Evolutionary conservation across 2,113 vertebrate species (phyloP), one percentile per base, ranked within the genome.

Genomic region (Epinephelus fuscoguttatus): DNA sequence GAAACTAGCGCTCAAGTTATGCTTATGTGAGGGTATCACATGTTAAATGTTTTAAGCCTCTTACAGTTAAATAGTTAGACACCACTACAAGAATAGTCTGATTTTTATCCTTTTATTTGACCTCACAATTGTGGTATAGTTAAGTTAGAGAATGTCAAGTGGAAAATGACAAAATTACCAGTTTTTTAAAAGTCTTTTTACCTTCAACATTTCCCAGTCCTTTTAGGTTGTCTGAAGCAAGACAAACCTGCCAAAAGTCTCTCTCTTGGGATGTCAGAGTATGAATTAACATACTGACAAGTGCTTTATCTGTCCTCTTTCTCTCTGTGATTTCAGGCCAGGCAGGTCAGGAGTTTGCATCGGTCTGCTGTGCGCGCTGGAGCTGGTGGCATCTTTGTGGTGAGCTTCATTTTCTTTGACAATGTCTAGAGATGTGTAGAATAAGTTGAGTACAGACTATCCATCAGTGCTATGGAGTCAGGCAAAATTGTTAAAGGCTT

Each of bases 371-470:
- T 83, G 11, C 93, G 95, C 1, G 94, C 91, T 87, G 92, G 96
- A 93, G 96, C 95, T 23, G 97, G 97, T 71, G 97, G 97, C 87
- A 93, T 98, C 61, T 99, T 99, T 96, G 96, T 98, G 96, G 98
- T 99, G 89, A 96, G 96, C 87, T 50, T 14, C 17, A 25, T 1
- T 72, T 25, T 78, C 15, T 60, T 17, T 75, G 30, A 15, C 19
- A 17, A 25, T 70, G 40, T 52, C 12, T 11, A 21, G 6, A 80
- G 0, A 60, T 27, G 53, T 74, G n/a, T 21, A 37, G 33, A 40
- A 66, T 13, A 68, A 23, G 23, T 27, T 73, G 10, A 27, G 18
- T 19, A 47, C 2, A n/a, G 55, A 52, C 45, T 12, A 19, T 27
- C 21, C 10, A 18, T 10, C 23, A 19, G 33, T 4, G 15, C 2